Percentiles rank a stretch among this genome's conserved stretches.
Conservation (phyloP, 2,113 vertebrate species). For the Pachypanchax playfairii region DNA sequence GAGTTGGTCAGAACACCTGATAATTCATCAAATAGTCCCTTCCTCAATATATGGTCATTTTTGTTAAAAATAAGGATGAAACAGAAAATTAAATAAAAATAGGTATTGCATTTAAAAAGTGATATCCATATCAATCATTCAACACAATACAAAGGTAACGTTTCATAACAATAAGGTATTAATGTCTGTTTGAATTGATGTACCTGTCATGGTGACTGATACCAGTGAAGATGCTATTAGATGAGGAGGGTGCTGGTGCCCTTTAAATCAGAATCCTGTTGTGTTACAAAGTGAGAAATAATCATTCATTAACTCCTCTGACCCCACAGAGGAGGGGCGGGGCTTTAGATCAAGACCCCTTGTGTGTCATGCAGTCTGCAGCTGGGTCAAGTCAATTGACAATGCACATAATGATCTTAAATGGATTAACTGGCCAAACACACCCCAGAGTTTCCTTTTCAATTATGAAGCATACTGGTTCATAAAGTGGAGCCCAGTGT, state of each 20-base stretch:
- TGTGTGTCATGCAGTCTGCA: constrained; percentile 66
- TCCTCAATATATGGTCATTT: too few species aligned
- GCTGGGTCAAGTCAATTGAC: constrained; percentile 78
- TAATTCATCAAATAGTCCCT: too few species aligned
- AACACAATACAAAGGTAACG: too few species aligned
- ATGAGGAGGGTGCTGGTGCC: constrained; percentile 20
- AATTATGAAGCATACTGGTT: constrained; percentile 77
- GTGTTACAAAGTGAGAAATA: constrained; percentile 84
- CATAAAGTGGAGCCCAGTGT: constrained; percentile 47
- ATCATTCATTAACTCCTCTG: constrained; percentile 84
- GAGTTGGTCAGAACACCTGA: too few species aligned
- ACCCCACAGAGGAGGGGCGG: constrained; percentile 44
- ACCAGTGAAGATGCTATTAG: constrained; percentile 21
- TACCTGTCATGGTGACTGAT: constrained; percentile 1
- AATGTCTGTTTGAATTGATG: constrained; percentile 14
- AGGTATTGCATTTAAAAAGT: background rate
- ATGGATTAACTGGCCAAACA: constrained; percentile 81
- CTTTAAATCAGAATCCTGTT: constrained; percentile 70
- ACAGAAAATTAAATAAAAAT: too few species aligned
- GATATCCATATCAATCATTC: background rate
- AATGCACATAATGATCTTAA: constrained; percentile 82
- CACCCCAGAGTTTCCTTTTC: constrained; percentile 77
- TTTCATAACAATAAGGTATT: constrained; percentile 30
- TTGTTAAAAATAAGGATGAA: too few species aligned
- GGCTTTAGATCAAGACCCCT: constrained; percentile 58